Percentiles rank a stretch among this genome's conserved stretches.
These are phyloP conservation scores for Yponomeuta sedellus DNA, from an alignment of 2,888 invertebrate species.

Conservation along the genomic window DNA sequence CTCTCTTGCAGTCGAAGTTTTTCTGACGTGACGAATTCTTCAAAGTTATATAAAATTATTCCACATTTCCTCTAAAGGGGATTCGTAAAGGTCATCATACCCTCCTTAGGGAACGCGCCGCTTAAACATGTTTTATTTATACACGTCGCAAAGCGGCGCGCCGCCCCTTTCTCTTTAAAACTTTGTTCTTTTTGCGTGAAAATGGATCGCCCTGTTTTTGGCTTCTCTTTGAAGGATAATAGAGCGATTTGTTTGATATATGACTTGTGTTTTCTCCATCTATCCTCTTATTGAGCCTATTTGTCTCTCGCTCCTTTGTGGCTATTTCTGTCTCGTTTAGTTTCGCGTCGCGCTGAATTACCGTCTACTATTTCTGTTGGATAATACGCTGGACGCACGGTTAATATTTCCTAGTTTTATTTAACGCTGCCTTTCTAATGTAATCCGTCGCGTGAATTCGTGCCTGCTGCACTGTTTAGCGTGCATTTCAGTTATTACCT, in stretches of 20 bases:
- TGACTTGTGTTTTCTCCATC: not conserved
- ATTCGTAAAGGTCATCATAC: conserved; percentile 11
- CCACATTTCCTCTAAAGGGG: not conserved
- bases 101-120: conserved; percentile 15
- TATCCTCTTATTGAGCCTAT: not conserved
- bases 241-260: conserved; percentile 3
- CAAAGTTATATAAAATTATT: not conserved
- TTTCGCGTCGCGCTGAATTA: not conserved
- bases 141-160: conserved; percentile 15
- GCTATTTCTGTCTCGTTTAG: not conserved
- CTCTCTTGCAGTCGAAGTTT: too few species aligned
- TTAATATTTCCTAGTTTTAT: not conserved
- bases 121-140: conserved; percentile 22
- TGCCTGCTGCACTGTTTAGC: not conserved
- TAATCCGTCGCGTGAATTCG: not conserved
- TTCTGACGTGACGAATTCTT: not conserved
- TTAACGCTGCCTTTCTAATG: not conserved
- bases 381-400: not conserved
- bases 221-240: not conserved
- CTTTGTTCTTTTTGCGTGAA: conserved; percentile 22
- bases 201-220: conserved; percentile 21
- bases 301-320: not conserved
- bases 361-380: not conserved
- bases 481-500: not conserved
- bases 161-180: conserved; percentile 17